phyloP scores from a whole-genome alignment of 1,140 invertebrate genomes.

The Telenomus remus region DNA sequence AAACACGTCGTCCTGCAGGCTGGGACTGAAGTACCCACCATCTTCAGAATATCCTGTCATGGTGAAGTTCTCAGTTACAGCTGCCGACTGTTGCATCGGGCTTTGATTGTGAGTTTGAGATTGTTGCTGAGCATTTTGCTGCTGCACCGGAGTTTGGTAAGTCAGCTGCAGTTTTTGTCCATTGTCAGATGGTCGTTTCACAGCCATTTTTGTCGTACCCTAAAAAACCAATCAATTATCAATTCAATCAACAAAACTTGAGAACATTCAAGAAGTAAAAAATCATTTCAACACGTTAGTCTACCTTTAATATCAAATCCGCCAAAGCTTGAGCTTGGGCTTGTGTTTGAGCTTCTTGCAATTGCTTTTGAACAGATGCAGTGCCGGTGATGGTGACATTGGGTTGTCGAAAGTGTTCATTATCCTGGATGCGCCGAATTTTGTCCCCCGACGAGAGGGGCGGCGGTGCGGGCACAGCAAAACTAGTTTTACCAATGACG shows the following conservation, averaged over 20 bases:
- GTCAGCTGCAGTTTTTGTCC: constrained; percentile 76
- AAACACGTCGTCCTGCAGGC: constrained; percentile 85
- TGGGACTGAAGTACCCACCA: constrained; percentile 82
- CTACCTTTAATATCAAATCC: constrained; percentile 73
- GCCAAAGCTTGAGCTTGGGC: constrained; percentile 75
- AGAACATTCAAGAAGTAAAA: too few relatives aligned
- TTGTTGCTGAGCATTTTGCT: constrained; percentile 70
- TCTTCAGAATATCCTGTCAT: constrained; percentile 81
- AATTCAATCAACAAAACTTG: constrained; percentile 6
- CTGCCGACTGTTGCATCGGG: constrained; percentile 77
- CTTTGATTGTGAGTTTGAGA: constrained; percentile 73
- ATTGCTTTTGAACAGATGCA: constrained; percentile 71
- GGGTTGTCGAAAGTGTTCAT: constrained; percentile 78
- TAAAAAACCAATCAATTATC: constrained; percentile 23
- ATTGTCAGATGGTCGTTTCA: constrained; percentile 81
- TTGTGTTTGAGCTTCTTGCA: constrained; percentile 77
- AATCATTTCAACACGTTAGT: background rate
- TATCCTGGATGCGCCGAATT: constrained; percentile 79
- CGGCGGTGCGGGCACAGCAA: constrained; percentile 79
- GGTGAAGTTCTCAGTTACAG: constrained; percentile 77
- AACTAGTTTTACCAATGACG: constrained; percentile 76
- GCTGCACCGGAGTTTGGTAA: constrained; percentile 66
- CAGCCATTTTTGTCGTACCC: constrained; percentile 82
- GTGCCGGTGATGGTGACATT: constrained; percentile 74
- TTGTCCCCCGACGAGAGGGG: constrained; percentile 76